Percentiles rank a stretch among this genome's conserved stretches.
Conservation (phyloP, 2,797 vertebrate genomes). For the Perdix hodgsoniae region DNA sequence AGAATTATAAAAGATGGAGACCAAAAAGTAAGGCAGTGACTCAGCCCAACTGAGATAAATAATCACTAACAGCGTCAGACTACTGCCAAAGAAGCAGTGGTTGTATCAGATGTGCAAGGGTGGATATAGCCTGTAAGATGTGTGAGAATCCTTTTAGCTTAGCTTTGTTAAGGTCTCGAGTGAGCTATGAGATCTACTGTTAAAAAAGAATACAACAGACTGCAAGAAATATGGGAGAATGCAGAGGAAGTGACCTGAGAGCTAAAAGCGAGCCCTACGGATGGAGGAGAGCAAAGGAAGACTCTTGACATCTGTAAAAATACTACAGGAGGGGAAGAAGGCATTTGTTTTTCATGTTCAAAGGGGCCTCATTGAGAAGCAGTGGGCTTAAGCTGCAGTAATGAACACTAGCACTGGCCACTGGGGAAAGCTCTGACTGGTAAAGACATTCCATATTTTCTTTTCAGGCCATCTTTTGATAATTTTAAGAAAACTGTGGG, state of each 20-base stretch:
- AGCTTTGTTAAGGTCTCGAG: neutral
- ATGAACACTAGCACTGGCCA: neutral
- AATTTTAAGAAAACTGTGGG: neutral
- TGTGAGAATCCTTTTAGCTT: neutral
- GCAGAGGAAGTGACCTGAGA: neutral
- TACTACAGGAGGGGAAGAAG: neutral
- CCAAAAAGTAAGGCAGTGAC: neutral
- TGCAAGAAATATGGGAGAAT: neutral
- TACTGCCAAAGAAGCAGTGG: neutral
- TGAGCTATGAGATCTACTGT: rapidly evolving
- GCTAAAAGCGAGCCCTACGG: neutral
- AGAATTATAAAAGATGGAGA: neutral
- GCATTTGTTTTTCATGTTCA: neutral
- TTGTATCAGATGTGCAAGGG: neutral
- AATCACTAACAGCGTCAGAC: neutral
- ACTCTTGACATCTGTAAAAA: neutral
- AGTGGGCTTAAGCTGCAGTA: neutral
- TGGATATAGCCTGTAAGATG: neutral
- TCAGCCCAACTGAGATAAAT: neutral
- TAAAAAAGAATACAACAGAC: rapidly evolving
- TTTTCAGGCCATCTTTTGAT: neutral
- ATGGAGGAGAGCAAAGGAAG: neutral
- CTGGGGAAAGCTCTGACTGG: neutral
- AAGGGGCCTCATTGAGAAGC: neutral
- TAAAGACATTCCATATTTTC: neutral